Evolutionary conservation across 1,140 invertebrate genomes (phyloP).

Genomic region (Zeugodacus cucurbitae): DNA sequence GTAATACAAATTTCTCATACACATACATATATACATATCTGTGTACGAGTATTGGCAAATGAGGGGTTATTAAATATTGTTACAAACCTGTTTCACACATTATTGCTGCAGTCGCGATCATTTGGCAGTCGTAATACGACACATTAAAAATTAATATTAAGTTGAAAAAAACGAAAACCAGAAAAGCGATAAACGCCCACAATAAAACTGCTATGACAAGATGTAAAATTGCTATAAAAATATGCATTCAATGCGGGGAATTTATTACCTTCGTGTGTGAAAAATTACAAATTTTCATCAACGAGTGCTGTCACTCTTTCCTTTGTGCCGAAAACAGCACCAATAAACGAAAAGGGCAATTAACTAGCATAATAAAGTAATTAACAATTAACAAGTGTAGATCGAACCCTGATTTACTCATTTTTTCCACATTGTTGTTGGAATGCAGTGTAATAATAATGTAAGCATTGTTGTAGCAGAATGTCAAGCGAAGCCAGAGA

Average conservation of each 20-base stretch:
- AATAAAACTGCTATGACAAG: not conserved
- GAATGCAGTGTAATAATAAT: too few species aligned
- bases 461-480: too few species aligned
- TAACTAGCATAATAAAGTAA: conserved; percentile 17
- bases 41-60: not conserved
- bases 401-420: not conserved
- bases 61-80: not conserved
- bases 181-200: not conserved
- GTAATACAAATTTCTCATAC: not conserved
- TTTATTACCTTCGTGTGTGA: not conserved
- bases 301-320: not conserved
- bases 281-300: not conserved
- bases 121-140: not conserved
- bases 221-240: not conserved
- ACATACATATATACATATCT: too few species aligned
- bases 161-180: not conserved
- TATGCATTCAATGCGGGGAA: not conserved
- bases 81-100: not conserved
- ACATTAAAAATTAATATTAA: not conserved
- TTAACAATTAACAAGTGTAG: conserved; percentile 6
- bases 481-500: too few species aligned
- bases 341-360: not conserved
- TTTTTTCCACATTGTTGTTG: too few species aligned
- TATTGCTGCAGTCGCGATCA: not conserved
- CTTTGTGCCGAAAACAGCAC: not conserved